Conservation (phyloP, 2,113 vertebrate species). For the Rhea pennata region DNA sequence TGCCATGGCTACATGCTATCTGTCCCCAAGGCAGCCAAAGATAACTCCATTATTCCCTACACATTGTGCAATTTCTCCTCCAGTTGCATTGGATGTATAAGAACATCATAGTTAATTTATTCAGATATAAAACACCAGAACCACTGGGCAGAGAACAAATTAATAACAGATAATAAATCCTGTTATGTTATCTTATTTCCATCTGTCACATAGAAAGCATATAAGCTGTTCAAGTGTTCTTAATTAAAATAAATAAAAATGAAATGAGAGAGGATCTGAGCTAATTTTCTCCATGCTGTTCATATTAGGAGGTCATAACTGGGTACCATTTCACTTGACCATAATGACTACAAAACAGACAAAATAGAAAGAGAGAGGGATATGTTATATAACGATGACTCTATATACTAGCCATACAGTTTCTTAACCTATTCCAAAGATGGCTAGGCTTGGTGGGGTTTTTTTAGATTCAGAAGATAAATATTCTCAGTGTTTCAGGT, state of each 20-base stretch:
- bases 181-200: background rate
- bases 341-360: background rate
- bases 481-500: background rate
- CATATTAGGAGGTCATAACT: background rate
- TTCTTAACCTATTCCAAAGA: background rate
- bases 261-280: background rate
- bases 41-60: background rate
- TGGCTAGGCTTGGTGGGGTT: background rate
- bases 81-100: background rate
- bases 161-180: background rate
- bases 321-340: background rate
- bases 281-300: background rate
- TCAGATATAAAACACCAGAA: background rate
- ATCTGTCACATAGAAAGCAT: background rate
- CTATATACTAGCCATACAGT: background rate
- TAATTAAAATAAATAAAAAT: background rate
- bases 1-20: background rate
- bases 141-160: background rate
- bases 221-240: background rate
- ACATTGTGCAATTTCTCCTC: background rate
- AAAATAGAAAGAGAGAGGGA: background rate
- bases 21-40: background rate
- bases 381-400: background rate
- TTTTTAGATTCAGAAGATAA: background rate
- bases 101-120: background rate